Evolutionary conservation across 2,888 invertebrate genomes (phyloP), one percentile per base, ranked within the genome.

Genomic region (Ypsolopha sequella): DNA sequence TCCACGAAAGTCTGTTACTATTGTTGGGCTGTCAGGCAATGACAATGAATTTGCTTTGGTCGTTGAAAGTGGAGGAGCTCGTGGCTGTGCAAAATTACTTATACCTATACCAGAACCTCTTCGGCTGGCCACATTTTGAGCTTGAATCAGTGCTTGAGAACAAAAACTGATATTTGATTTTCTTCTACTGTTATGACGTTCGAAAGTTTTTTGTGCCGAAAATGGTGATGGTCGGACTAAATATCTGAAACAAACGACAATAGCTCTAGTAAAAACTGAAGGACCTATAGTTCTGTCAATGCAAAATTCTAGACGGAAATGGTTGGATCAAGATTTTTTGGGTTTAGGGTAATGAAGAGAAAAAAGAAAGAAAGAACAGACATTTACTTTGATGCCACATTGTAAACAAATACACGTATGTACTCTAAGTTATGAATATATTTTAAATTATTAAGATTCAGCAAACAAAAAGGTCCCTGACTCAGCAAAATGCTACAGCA

Each of bases 161-260:
- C 94, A 95, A 77, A 95, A 95, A 70, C 95, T 95, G 65, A 96
- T 95, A 82, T 96, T 96, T 51, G 95, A 95, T 80, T 95, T 95
- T 51, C 96, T 89, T 8, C 96, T 88, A 56, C 95, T 95, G 76
- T 96, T 96, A 81, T 96, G 96, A 1, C 96, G 89, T 70, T 96
- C 96, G 78, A 96, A 97, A 0, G 96, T 96, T 82, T 96, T 96
- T 80, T 96, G 96, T 33, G 96, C 96, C 38, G 96, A 96, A 76
- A 98, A 96, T 9, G 98, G 97, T 69, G 96, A 97, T 1, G 98
- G 98, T 9, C 97, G 91, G 41, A 98, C 95, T 69, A 97, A 85
- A 66, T 97, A 96, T 74, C 95, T 96, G 88, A 39, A 44, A 50
- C 24, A 44, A 33, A 24, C 10, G n/a, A 36, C 36, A 36, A 43